Conservation (phyloP, 2,888 invertebrate species). For the Nudaria mundana region DNA sequence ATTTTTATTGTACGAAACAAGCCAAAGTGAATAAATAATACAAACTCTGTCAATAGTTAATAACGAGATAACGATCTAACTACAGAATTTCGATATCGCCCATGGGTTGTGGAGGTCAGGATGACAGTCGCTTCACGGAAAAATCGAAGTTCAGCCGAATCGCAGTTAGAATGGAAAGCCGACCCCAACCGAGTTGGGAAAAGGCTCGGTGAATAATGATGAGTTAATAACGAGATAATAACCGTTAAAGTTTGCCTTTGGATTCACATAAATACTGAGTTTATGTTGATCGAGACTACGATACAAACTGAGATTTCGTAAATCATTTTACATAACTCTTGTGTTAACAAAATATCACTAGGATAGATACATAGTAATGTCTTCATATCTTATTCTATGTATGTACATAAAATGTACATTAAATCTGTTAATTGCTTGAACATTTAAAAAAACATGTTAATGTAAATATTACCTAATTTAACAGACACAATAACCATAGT, state of each 20-base stretch:
- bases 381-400: conserved; percentile 6
- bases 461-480: conserved; percentile 21
- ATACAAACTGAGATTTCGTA: conserved; percentile 15
- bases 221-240: conserved; percentile 7
- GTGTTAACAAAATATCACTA: conserved; percentile 1
- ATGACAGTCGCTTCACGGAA: no score
- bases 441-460: conserved; percentile 9
- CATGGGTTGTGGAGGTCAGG: no score
- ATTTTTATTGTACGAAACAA: no score
- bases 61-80: no score
- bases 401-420: conserved; percentile 2
- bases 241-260: conserved; percentile 15
- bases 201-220: no score
- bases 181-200: no score
- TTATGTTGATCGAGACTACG: conserved; percentile 12
- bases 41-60: conserved; percentile 6
- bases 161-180: no score
- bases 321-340: conserved; percentile 18
- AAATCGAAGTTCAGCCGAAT: no score
- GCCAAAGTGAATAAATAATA: no score
- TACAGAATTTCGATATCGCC: no score
- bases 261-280: conserved; percentile 14
- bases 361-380: conserved; percentile 1
- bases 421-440: conserved; percentile 13
- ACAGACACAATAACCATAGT: conserved; percentile 5